Evolutionary conservation across 1,140 invertebrate genomes (phyloP).

Genomic region (Drosophila melanogaster): DNA sequence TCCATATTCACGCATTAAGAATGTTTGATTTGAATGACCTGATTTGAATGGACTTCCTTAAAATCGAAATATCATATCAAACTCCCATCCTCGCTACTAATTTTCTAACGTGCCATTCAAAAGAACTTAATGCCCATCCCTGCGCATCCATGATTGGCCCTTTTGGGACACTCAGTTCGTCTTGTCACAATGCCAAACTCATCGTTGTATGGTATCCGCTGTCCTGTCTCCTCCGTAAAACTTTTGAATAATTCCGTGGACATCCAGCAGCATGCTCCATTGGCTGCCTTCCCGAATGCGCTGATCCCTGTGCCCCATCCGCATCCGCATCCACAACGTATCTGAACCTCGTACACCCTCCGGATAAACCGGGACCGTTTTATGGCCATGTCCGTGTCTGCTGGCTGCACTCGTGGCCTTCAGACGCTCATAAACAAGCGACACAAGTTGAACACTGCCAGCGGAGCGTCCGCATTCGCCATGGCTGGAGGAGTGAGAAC

Average conservation of each 20-base stretch:
- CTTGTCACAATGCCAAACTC: constrained; percentile 50
- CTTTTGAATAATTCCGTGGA: constrained; percentile 54
- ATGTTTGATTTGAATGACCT: too few relatives aligned
- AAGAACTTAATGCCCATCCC: constrained; percentile 17
- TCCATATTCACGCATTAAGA: neutral
- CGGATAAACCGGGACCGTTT: constrained; percentile 39
- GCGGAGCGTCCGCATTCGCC: constrained; percentile 9
- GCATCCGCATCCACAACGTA: constrained; percentile 8
- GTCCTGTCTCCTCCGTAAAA: constrained; percentile 16
- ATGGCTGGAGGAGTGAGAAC: neutral
- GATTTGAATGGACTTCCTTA: neutral
- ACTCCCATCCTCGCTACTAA: neutral
- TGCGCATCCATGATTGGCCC: neutral
- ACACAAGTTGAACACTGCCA: constrained; percentile 55
- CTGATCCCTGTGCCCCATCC: constrained; percentile 15
- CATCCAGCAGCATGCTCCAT: constrained; percentile 51
- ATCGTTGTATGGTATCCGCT: constrained; percentile 10
- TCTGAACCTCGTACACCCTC: constrained; percentile 24
- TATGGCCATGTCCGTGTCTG: constrained; percentile 58
- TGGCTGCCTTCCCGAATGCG: constrained; percentile 38
- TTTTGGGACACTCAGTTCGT: constrained; percentile 18
- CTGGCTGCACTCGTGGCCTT: constrained; percentile 66
- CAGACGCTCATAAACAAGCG: constrained; percentile 75
- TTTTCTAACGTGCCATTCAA: neutral
- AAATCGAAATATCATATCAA: neutral